Evolutionary conservation across 2,888 invertebrate genomes (phyloP), one percentile per base, ranked within the genome.

Genomic region (Hypomecis punctinalis): DNA sequence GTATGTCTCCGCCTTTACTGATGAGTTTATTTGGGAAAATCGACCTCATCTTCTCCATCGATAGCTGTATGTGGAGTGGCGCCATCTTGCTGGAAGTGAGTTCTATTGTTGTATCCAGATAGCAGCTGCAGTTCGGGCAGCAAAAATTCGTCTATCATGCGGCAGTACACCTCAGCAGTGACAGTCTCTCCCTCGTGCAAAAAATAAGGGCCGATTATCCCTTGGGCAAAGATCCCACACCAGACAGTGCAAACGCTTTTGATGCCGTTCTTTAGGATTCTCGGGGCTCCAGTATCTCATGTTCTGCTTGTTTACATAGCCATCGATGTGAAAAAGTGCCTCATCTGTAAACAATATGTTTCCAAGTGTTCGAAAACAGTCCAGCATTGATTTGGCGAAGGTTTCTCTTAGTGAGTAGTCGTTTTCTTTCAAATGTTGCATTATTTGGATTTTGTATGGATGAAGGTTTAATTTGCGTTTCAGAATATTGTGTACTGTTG

Each of bases 351-450:
- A 39, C 39, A 39, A 9, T 10, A 37, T 42, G 54, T 11, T 36
- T 57, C 51, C 63, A 55, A 62, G 47, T 62, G 49, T 61, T 60
- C 64, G 35, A 63, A 66, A 56, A 61, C 63, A 45, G 61, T 59
- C 61, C 63, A 54, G 61, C 66, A 63, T 37, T 67, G 67, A 45
- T 68, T 66, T 37, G 63, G 66, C 61, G 64, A 68, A 53, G 66
- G 63, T 49, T 60, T 61, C 64, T 67, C 62, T 59, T 55, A 66
- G 55, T 37, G 46, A 43, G 48, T 57, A 43, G 63, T 63, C 61
- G 63, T 62, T 63, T 61, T 11, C 66, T 61, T 55, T 51, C 63
- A 58, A 45, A 58, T 36, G 36, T 49, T 49, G 49, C 49, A 49
- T 36, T n/a, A 49, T 49, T 49, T 49, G 49, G 13, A 49, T 49